These are phyloP conservation scores for Drosophila burlai DNA, from an alignment of 1,140 invertebrate species.

Conservation along the genomic window DNA sequence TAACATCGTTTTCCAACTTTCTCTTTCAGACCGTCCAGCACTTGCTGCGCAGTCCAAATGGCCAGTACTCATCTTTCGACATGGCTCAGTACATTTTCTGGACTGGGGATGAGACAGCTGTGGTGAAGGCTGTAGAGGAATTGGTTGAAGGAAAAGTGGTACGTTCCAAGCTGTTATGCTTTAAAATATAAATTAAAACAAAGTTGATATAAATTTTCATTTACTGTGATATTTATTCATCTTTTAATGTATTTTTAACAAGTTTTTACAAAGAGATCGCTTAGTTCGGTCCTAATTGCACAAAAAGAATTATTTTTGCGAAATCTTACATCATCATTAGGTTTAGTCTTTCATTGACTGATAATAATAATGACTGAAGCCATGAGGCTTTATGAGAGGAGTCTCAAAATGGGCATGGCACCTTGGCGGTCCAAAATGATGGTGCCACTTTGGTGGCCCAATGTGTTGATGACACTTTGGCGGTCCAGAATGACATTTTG, in stretches of 20 bases:
- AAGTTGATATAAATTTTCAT: neutral
- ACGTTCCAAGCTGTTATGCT: conserved; percentile 56
- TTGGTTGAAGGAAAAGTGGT: conserved; percentile 90
- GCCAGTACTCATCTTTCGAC: conserved; percentile 89
- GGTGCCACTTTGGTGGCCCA: conserved; percentile 1
- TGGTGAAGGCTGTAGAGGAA: conserved; percentile 90
- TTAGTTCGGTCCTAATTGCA: neutral
- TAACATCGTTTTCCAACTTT: neutral
- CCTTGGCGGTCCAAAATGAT: conserved; percentile 1
- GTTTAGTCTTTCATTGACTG: conserved; percentile 29
- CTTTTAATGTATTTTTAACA: neutral
- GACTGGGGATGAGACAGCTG: conserved; percentile 91
- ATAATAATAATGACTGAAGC: conserved; percentile 31
- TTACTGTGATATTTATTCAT: neutral
- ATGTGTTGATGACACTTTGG: neutral
- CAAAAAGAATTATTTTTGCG: neutral
- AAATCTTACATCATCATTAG: neutral
- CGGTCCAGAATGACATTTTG: conserved; percentile 1
- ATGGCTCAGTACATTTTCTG: conserved; percentile 92
- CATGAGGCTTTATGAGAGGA: neutral
- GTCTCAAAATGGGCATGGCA: conserved; percentile 5
- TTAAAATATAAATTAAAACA: neutral
- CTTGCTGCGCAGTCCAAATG: conserved; percentile 85
- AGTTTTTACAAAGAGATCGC: neutral
- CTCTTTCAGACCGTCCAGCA: conserved; percentile 78